Base-by-base conservation (phyloP, 2,888 invertebrate genomes). In the Linyphia triangularis region DNA sequence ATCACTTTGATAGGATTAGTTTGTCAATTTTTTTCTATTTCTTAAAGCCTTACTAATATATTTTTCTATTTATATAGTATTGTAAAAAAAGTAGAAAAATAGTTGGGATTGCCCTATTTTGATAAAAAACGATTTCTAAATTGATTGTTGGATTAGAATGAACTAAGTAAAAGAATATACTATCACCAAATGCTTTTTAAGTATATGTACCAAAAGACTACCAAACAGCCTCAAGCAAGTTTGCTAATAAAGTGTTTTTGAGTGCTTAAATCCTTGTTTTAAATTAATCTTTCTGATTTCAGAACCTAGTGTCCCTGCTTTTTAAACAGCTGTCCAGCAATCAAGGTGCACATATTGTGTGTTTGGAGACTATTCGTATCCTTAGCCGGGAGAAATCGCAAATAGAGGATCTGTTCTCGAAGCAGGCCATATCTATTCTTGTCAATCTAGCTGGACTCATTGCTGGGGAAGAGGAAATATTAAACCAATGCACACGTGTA, bases 321-420 rank as follows among this genome's bases (percentile, higher is more conserved):
- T 89, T 89, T 10, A 78, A 78, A 7, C 79, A 77, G 6, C n/a
- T 90, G 26, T 22, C 61, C 6, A 77, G 70, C 92, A 93, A 13
- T 86, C 92, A 93, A 83, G 89, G 93, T 16, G 92, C 94, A 88
- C 94, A 95, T 91, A 92, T 93, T 61, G 92, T 94, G 79, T 95
- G 95, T 91, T 93, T 96, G 90, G 93, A 94, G 83, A 93, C 94
- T 61, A 93, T 96, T 73, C 93, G 95, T 90, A 94, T 96, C 88
- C 93, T 96, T 88, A 96, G 97, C 91, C 95, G 97, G 22, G 97
- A 97, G 91, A 96, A 96, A 93, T 93, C 94, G 24, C 94, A 95
- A 86, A 93, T 97, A 73, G 95, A 96, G 90, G 94, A 94, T 91
- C 92, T 96, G 83, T 94, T 97, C 16, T 95, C 95, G 91, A 94